Percentiles rank a stretch among this genome's conserved stretches.
These are phyloP conservation scores for Acronicta aceris DNA, from an alignment of 2,888 invertebrate genomes.

Conservation along the genomic window DNA sequence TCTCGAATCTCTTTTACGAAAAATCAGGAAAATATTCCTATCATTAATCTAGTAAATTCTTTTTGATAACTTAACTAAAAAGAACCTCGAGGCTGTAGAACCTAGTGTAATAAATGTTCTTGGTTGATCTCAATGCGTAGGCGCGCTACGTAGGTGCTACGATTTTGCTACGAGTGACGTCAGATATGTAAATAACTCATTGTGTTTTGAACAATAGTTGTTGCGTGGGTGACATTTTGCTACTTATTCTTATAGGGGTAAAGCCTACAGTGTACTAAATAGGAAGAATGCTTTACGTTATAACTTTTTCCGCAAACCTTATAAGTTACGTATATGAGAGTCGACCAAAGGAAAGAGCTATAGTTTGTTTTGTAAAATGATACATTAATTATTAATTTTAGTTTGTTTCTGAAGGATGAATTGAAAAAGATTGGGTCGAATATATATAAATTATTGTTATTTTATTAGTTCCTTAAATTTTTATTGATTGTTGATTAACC, in stretches of 20 bases:
- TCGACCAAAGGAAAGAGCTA: background rate
- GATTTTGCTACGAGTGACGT: slow-evolving; percentile 14
- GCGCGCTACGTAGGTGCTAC: slow-evolving; percentile 30
- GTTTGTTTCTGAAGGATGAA: background rate
- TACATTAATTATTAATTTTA: background rate
- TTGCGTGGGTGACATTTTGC: slow-evolving; percentile 9
- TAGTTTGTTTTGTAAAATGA: background rate
- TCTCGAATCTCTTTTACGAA: no score
- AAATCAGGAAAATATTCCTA: no score
- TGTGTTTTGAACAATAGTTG: background rate
- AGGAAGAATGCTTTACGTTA: background rate
- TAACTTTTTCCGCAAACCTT: background rate
- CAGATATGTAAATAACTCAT: slow-evolving; percentile 8
- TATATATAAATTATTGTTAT: no score
- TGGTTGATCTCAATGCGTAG: slow-evolving; percentile 6
- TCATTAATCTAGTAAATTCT: no score
- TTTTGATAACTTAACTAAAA: no score
- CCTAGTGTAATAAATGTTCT: no score
- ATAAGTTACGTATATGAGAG: background rate
- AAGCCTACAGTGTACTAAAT: background rate
- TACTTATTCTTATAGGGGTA: slow-evolving; percentile 5
- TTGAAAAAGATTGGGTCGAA: background rate
- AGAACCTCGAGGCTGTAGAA: no score
- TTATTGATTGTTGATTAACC: no score
- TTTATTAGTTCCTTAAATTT: background rate